Base-by-base conservation (phyloP, 2,888 invertebrate genomes). In the Sphaeridia pumilis region DNA sequence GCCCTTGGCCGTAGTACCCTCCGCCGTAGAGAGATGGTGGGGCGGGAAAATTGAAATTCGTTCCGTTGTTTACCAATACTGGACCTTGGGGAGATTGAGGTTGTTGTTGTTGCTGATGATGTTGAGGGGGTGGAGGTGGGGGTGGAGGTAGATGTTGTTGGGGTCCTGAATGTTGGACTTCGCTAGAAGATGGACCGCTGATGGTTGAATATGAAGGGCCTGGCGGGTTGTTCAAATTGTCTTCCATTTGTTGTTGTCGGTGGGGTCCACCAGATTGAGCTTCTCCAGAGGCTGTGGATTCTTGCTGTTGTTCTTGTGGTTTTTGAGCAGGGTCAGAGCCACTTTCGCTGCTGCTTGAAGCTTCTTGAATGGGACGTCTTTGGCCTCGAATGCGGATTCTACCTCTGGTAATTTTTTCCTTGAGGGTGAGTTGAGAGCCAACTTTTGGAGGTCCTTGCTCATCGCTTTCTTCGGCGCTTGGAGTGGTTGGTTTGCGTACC, bases 391-490 rank as follows among this genome's bases (percentile, higher is more conserved):
- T 54, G 27, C 61, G 48, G n/a, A 56, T 58, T 38, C 59, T 46
- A 36, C 49, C 48, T 42, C 49, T 54, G 38, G 54, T 55, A 31
- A 55, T 24, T 45, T 60, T 60, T n/a, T 50, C 54, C 42, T 61
- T 60, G 25, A 59, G 27, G 43, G 45, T 54, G 4, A 50, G 35
- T 5, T 38, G n/a, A 14, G 38, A 26, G 31, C 27, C 21, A 1
- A 52, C 48, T 47, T 55, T 52, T 25, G 54, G 54, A 43, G 49
- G 56, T 2, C 49, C 57, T 14, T 47, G 41, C 22, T 51, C 60
- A 46, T 60, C 60, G 36, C n/a, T 34, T 14, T 56, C 58, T 36
- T 56, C 31, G 31, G 25, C 21, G 28, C 31, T 46, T n/a, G 7
- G 20, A 2, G 26, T 41, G 4, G 47, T 22, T 7, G 51, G 21